Conservation (phyloP, 2,888 invertebrate species). For the Pycnomerus fuliginosus region DNA sequence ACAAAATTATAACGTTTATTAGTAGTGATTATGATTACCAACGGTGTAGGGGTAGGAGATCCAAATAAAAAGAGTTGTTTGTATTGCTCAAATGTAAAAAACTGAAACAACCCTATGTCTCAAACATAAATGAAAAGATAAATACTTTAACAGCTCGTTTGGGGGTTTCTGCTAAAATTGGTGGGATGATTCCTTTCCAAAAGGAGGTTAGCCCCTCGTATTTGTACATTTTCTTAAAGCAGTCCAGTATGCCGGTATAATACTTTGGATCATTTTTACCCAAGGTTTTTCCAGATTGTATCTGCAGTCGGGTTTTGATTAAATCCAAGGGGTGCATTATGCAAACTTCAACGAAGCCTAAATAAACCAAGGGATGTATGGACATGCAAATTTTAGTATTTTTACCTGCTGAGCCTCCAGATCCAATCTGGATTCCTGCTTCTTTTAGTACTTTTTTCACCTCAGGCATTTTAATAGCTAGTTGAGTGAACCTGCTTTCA, state of each 20-base stretch:
- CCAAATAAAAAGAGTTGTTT: conserved; percentile 84
- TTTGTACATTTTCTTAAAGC: conserved; percentile 84
- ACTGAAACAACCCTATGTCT: conserved; percentile 60
- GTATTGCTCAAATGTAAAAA: conserved; percentile 92
- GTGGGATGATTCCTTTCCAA: conserved; percentile 93
- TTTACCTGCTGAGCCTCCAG: conserved; percentile 85
- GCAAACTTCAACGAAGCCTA: conserved; percentile 90
- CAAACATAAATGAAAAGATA: conserved; percentile 19
- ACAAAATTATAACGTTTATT: conserved; percentile 3
- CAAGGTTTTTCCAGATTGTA: conserved; percentile 59
- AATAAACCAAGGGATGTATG: conserved; percentile 2
- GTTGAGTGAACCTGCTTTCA: background rate
- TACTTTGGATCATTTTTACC: conserved; percentile 54
- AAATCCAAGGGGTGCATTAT: conserved; percentile 96
- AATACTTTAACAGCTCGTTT: conserved; percentile 84
- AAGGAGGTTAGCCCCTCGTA: conserved; percentile 81
- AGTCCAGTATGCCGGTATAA: conserved; percentile 81
- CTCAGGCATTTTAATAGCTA: conserved; percentile 31
- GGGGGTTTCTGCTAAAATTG: conserved; percentile 91
- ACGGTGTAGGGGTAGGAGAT: conserved; percentile 69
- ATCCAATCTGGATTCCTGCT: conserved; percentile 77
- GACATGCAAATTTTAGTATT: conserved; percentile 1
- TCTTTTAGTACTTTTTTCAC: conserved; percentile 55
- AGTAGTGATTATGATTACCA: conserved; percentile 57
- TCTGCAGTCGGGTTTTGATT: conserved; percentile 86